A percentile compares a stretch with the other conserved stretches of the same genome.
Evolutionary conservation across 1,140 invertebrate genomes (phyloP).

Genomic region (Phenacoccus solenopsis): DNA sequence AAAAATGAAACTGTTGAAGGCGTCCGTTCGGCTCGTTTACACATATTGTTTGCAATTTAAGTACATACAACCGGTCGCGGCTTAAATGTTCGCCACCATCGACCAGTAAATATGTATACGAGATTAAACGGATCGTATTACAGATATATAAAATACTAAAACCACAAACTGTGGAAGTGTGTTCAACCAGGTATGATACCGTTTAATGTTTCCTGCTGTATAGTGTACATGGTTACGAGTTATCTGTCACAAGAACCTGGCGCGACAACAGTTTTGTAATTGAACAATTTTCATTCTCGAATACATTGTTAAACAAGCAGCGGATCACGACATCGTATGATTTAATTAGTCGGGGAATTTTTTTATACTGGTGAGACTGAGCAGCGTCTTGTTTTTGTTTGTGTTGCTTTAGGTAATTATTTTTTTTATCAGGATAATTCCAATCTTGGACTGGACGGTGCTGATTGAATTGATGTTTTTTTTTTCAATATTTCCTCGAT

Average conservation of each 20-base stretch:
- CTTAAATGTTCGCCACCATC: not conserved
- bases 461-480: no score
- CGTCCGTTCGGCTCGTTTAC: not conserved
- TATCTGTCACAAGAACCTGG: not conserved
- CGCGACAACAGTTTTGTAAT: conserved; percentile 11
- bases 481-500: no score
- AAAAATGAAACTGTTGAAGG: no score
- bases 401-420: no score
- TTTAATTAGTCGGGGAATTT: no score
- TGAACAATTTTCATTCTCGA: conserved; percentile 12
- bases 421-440: no score
- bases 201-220: conserved; percentile 15
- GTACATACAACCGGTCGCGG: not conserved
- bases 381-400: no score
- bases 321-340: no score
- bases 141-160: conserved; percentile 9
- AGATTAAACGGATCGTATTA: conserved; percentile 13
- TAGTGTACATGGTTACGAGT: not conserved
- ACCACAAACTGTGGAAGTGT: conserved; percentile 17
- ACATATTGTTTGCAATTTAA: not conserved
- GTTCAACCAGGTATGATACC: conserved; percentile 17
- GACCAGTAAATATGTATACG: not conserved
- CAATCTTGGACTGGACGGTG: no score
- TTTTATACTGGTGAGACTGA: no score
- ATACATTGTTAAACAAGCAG: no score